Evolutionary conservation across 2,797 vertebrate genomes (phyloP).

Genomic region (Okamejei kenojei): DNA sequence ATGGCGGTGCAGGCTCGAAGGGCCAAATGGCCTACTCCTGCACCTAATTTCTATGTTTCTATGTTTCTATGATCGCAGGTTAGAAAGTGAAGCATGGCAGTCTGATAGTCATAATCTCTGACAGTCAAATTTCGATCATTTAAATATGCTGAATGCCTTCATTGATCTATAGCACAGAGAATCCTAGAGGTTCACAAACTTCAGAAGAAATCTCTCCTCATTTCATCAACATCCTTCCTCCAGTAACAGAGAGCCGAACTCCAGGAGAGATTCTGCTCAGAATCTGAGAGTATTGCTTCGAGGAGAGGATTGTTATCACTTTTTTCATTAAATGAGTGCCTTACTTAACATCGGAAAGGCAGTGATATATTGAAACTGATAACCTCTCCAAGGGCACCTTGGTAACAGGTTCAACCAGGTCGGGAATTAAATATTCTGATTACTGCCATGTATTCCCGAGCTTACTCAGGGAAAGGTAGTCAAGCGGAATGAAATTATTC

Average conservation of each 20-base stretch:
- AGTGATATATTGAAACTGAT: neutral
- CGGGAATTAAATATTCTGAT: neutral
- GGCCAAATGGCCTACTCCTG: too few relatives aligned
- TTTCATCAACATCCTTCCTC: too few relatives aligned
- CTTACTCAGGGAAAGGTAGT: neutral
- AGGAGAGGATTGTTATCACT: neutral
- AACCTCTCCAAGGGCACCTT: neutral
- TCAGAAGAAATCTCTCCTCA: too few relatives aligned
- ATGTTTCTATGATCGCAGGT: too few relatives aligned
- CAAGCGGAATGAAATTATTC: slow-evolving; percentile 5
- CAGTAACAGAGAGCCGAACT: neutral
- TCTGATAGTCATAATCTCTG: too few relatives aligned
- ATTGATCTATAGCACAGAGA: too few relatives aligned
- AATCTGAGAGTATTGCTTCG: neutral
- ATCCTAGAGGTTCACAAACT: too few relatives aligned
- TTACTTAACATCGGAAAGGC: neutral
- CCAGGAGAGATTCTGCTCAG: neutral
- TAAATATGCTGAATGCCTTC: too few relatives aligned
- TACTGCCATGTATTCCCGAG: neutral
- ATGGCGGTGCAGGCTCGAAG: too few relatives aligned
- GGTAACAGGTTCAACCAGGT: neutral
- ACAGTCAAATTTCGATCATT: too few relatives aligned
- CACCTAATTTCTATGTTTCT: too few relatives aligned
- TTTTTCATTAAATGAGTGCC: neutral
- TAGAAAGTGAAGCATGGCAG: too few relatives aligned